Conservation (phyloP, 2,113 vertebrate genomes). For the Semicossyphus pulcher region DNA sequence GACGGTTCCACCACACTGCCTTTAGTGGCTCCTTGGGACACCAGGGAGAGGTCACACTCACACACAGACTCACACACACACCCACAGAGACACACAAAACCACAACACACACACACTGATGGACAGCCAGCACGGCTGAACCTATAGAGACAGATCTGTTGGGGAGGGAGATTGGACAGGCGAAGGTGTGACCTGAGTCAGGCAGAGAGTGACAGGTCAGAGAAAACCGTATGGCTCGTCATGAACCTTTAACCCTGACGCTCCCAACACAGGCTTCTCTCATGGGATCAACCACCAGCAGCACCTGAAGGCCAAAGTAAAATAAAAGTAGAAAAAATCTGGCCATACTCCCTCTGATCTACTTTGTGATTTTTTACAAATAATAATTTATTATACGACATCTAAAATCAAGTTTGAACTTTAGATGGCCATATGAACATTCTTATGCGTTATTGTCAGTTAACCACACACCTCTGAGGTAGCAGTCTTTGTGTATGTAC, state of each 20-base stretch:
- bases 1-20: constrained; percentile 73
- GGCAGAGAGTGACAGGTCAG: constrained; percentile 52
- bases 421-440: too few species aligned
- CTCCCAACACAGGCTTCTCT: neutral
- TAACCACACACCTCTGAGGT: too few species aligned
- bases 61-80: constrained; percentile 4
- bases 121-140: constrained; percentile 19
- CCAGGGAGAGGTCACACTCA: constrained; percentile 47
- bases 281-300: neutral
- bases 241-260: constrained; percentile 41
- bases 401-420: too few species aligned
- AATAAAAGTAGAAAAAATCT: neutral
- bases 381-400: too few species aligned
- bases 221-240: constrained; percentile 29
- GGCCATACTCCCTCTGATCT: too few species aligned
- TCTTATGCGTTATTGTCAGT: too few species aligned
- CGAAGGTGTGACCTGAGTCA: constrained; percentile 18
- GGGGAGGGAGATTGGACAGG: constrained; percentile 20
- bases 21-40: constrained; percentile 70
- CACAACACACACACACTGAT: neutral
- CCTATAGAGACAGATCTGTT: constrained; percentile 49
- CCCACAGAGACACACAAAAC: constrained; percentile 15
- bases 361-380: too few species aligned
- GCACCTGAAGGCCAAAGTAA: neutral
- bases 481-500: too few species aligned